These are phyloP conservation scores for Hydractinia echinata DNA, from an alignment of 30 jellyfish, hydroid and myxozoan genomes.

Conservation along the genomic window DNA sequence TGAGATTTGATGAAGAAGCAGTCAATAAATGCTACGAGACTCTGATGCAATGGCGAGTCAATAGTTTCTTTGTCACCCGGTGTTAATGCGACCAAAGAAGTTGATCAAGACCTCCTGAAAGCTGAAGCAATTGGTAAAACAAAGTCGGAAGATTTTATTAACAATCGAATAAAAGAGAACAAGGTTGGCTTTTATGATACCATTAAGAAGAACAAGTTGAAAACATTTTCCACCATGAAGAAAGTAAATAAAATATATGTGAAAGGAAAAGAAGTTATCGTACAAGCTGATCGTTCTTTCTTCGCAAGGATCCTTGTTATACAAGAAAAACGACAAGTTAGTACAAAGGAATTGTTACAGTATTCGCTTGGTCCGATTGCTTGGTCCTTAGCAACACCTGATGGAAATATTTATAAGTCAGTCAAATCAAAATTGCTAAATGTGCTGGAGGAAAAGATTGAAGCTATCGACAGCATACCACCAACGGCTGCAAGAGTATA, in stretches of 20 bases:
- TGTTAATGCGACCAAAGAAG: constrained; percentile 9
- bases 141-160: constrained; percentile 4
- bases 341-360: constrained; percentile 8
- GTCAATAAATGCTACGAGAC: constrained; percentile 12
- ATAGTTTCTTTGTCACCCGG: background rate
- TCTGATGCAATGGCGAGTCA: constrained; percentile 11
- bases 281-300: too few relatives aligned
- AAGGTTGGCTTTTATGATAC: constrained; percentile 11
- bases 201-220: background rate
- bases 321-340: constrained; percentile 10
- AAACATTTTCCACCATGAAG: too few relatives aligned
- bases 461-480: constrained; percentile 21
- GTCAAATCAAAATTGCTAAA: background rate
- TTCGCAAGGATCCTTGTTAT: background rate
- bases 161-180: background rate
- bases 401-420: constrained; percentile 8
- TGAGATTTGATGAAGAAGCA: constrained; percentile 6
- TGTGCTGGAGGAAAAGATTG: constrained; percentile 17
- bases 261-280: background rate
- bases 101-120: constrained; percentile 6
- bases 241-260: too few relatives aligned
- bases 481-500: constrained; percentile 8
- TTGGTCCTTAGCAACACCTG: constrained; percentile 24
- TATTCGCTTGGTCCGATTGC: constrained; percentile 46
- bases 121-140: constrained; percentile 4